Percentiles rank a stretch among this genome's conserved stretches.
These are phyloP conservation scores for Misgurnus anguillicaudatus DNA, from an alignment of 2,113 vertebrate species.

Conservation along the genomic window DNA sequence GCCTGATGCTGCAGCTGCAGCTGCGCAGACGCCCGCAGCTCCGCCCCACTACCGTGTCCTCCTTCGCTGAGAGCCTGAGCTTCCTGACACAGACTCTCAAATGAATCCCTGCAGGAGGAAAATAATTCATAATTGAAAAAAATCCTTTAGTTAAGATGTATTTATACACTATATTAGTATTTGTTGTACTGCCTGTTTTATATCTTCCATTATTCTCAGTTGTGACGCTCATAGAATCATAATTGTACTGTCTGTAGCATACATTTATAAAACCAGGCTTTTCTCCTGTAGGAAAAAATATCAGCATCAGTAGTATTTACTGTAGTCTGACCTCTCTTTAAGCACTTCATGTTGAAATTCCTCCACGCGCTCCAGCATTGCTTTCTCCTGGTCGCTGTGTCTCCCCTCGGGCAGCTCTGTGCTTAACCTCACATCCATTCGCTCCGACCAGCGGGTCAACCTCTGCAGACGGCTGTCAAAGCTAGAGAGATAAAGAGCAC, in stretches of 20 bases:
- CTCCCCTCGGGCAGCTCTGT: slow-evolving; percentile 83
- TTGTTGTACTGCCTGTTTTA: too few relatives aligned
- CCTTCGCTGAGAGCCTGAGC: slow-evolving; percentile 86
- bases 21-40: slow-evolving; percentile 82
- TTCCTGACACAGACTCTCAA: slow-evolving; percentile 87
- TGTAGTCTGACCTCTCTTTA: slow-evolving; percentile 80
- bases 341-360: slow-evolving; percentile 88
- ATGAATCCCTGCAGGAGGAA: slow-evolving; percentile 80
- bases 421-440: slow-evolving; percentile 85
- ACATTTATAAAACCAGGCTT: too few relatives aligned
- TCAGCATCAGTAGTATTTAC: too few relatives aligned
- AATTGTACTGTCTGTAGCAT: too few relatives aligned
- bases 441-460: slow-evolving; percentile 84
- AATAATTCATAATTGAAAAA: not conserved
- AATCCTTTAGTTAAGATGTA: not conserved
- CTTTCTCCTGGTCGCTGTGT: slow-evolving; percentile 84
- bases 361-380: slow-evolving; percentile 85
- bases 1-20: slow-evolving; percentile 85
- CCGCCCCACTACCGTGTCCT: slow-evolving; percentile 81
- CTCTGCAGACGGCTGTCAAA: slow-evolving; percentile 89
- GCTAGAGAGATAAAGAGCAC: slow-evolving; percentile 64
- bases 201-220: too few relatives aligned
- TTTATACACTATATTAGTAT: too few relatives aligned
- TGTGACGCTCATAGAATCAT: too few relatives aligned
- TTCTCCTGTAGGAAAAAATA: too few relatives aligned